Evolutionary conservation across 2,113 vertebrate genomes (phyloP).

Genomic region (Cygnus buccinator): DNA sequence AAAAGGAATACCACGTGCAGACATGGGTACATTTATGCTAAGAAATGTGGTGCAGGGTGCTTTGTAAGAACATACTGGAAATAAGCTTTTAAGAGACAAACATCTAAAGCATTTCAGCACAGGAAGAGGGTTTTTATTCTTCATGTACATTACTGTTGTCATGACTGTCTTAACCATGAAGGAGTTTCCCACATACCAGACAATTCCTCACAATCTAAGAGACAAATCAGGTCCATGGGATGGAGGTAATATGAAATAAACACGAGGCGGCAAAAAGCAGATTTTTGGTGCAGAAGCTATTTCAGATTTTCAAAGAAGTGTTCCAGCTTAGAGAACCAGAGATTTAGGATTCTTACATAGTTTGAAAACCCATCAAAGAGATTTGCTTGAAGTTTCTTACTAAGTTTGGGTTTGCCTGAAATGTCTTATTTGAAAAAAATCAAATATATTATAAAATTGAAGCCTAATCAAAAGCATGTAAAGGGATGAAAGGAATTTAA

Average conservation of each 20-base stretch:
- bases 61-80: background rate
- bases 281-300: background rate
- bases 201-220: background rate
- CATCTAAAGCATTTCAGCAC: slow-evolving; percentile 8
- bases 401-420: background rate
- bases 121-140: background rate
- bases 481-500: background rate
- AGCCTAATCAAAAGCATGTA: background rate
- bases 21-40: background rate
- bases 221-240: background rate
- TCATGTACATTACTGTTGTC: background rate
- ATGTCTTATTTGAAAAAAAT: background rate
- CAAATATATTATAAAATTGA: background rate
- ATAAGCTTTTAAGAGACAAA: background rate
- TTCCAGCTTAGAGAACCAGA: background rate
- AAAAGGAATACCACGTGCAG: background rate
- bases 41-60: background rate
- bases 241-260: background rate
- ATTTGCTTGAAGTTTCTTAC: background rate
- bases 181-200: background rate
- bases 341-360: background rate
- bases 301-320: background rate
- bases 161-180: background rate
- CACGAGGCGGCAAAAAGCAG: background rate
- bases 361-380: background rate